phyloP scores from a whole-genome alignment of 2,888 invertebrate species.

The Nebria brevicollis region DNA sequence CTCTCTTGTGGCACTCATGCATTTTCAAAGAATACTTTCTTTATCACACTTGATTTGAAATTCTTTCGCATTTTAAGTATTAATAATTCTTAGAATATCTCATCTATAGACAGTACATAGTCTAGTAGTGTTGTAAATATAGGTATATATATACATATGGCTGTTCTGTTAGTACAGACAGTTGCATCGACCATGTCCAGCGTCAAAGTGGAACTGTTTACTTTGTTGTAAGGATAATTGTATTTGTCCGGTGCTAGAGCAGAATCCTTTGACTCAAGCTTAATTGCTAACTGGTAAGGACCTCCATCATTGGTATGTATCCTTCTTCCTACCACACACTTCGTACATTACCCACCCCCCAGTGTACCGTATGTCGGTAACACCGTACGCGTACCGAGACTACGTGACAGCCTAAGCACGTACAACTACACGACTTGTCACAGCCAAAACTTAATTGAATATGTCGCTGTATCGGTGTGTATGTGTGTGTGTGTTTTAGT shows the following conservation, averaged over 20 bases:
- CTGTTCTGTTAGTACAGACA: slow-evolving; percentile 13
- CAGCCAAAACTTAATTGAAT: slow-evolving; percentile 1
- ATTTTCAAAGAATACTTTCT: background rate
- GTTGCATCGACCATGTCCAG: background rate
- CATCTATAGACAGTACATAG: too few species aligned
- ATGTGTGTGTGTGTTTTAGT: too few species aligned
- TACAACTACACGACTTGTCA: background rate
- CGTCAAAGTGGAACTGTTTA: slow-evolving; percentile 49
- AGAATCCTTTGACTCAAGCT: slow-evolving; percentile 20
- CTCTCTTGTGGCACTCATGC: background rate
- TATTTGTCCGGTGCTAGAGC: slow-evolving; percentile 52
- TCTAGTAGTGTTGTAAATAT: too few species aligned
- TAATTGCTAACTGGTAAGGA: slow-evolving; percentile 20
- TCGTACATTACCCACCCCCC: background rate
- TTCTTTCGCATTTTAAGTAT: too few species aligned
- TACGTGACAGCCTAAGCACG: background rate
- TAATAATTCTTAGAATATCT: too few species aligned
- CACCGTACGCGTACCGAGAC: background rate
- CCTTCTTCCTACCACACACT: background rate
- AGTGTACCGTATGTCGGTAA: background rate
- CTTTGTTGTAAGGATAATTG: slow-evolving; percentile 56
- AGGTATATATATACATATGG: background rate
- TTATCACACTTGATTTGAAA: too few species aligned
- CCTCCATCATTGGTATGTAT: slow-evolving; percentile 11
- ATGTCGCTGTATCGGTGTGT: background rate